These are phyloP conservation scores for Paraescarpia echinospica DNA, from an alignment of 1,140 invertebrate genomes.

Conservation along the genomic window DNA sequence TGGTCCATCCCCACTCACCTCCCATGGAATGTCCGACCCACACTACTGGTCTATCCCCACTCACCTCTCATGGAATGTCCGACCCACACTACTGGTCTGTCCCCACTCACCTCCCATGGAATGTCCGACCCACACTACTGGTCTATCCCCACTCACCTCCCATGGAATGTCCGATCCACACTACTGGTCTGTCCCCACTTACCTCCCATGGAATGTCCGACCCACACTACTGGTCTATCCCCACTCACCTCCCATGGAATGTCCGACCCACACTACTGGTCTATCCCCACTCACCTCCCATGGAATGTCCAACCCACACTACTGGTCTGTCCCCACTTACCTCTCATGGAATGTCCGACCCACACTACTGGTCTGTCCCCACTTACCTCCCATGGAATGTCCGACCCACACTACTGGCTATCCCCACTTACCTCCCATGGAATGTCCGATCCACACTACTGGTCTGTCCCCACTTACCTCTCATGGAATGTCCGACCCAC, in stretches of 20 bases:
- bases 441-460: constrained; percentile 79
- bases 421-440: constrained; percentile 74
- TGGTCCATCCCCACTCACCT: too few relatives aligned
- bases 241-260: constrained; percentile 80
- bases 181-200: too few relatives aligned
- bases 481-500: constrained; percentile 82
- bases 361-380: constrained; percentile 67
- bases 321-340: constrained; percentile 67
- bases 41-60: too few relatives aligned
- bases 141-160: too few relatives aligned
- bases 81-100: too few relatives aligned
- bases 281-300: constrained; percentile 73
- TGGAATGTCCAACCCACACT: constrained; percentile 81
- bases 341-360: constrained; percentile 80
- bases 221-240: constrained; percentile 72
- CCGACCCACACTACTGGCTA: constrained; percentile 77
- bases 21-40: too few relatives aligned
- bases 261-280: constrained; percentile 77
- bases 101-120: too few relatives aligned
- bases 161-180: too few relatives aligned
- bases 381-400: constrained; percentile 78
- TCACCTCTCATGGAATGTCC: too few relatives aligned
- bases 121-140: too few relatives aligned
- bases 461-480: constrained; percentile 64
- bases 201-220: constrained; percentile 69